Evolutionary conservation across 2,113 vertebrate genomes (phyloP), one percentile per base, ranked within the genome.

Genomic region (Malurus elegans): DNA sequence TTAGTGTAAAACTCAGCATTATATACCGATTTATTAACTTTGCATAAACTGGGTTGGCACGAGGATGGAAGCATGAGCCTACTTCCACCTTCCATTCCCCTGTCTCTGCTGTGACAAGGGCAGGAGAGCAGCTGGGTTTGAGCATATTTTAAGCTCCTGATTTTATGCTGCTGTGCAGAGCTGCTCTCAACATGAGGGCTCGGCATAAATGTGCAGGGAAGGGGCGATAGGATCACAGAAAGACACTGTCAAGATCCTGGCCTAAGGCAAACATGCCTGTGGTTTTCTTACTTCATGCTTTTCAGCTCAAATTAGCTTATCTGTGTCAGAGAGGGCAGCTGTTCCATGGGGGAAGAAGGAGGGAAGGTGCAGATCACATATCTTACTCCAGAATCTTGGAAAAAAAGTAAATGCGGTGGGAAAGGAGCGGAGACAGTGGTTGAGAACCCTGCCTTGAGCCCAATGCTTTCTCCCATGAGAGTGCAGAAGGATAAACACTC

Each of bases 261-360:
- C 81, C 88, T 69, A 53, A 83, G 79, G 90, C 24, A 8, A 95
- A 72, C 38, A 40, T n/a, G 75, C 58, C 75, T 31, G 29, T 62
- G 75, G 82, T 64, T 93, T 60, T 79, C 70, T 69, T 76, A 25
- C 75, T 92, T 93, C 67, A 58, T 44, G 82, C 42, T 92, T 90
- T 95, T 90, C 82, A 88, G 78, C 88, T 93, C 79, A 62, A 11
- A 54, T 94, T 88, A 92, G 56, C 58, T 66, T 64, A 78, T 88
- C 50, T 5, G 0, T 74, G 62, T 48, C 21, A 3, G 50, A 80
- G 47, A 3, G n/a, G 58, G 82, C 56, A 86, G 71, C 54, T 88
- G 47, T 57, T 86, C 81, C 29, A 23, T 36, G 57, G n/a, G 40
- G 42, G 62, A 82, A 79, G 44, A 53, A 83, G 53, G 7, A 91